phyloP scores from a whole-genome alignment of 1,140 invertebrate genomes.

The Hycleus phaleratus region DNA sequence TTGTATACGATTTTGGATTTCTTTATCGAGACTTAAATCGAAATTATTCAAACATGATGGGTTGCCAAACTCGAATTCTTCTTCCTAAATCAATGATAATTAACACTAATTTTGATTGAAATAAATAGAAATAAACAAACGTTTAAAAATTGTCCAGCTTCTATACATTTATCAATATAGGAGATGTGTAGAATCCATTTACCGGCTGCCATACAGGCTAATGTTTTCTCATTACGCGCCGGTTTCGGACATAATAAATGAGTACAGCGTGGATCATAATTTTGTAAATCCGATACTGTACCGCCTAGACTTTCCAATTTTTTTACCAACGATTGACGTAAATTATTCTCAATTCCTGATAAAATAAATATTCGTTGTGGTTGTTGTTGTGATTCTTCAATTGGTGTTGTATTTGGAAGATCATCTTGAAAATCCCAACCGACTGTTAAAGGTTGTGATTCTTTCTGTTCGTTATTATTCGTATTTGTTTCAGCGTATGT shows the following conservation, averaged over 20 bases:
- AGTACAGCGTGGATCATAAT: slow-evolving; percentile 61
- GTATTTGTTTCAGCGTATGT: too few relatives aligned
- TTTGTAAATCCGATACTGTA: slow-evolving; percentile 48
- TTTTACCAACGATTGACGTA: slow-evolving; percentile 11
- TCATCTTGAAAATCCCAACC: slow-evolving; percentile 45
- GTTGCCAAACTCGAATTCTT: slow-evolving; percentile 70
- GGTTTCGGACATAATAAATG: slow-evolving; percentile 70
- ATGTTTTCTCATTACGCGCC: slow-evolving; percentile 75
- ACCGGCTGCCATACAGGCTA: slow-evolving; percentile 74
- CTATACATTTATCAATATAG: slow-evolving; percentile 62
- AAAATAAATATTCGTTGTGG: slow-evolving; percentile 31
- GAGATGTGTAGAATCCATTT: slow-evolving; percentile 77
- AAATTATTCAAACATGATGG: slow-evolving; percentile 45
- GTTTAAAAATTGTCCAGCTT: slow-evolving; percentile 55
- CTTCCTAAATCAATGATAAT: slow-evolving; percentile 50
- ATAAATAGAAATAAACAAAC: slow-evolving; percentile 20
- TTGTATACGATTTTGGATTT: slow-evolving; percentile 42
- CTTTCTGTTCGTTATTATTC: slow-evolving; percentile 23
- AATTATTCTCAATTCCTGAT: slow-evolving; percentile 26
- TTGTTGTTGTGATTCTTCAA: not conserved
- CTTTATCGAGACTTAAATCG: slow-evolving; percentile 39
- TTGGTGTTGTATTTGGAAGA: not conserved
- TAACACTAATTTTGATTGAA: not conserved
- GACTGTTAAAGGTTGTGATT: slow-evolving; percentile 46
- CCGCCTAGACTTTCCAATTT: slow-evolving; percentile 53